A percentile compares a stretch with the other conserved stretches of the same genome.
Conservation (phyloP, 2,888 invertebrate genomes). For the Phorcus lineatus region DNA sequence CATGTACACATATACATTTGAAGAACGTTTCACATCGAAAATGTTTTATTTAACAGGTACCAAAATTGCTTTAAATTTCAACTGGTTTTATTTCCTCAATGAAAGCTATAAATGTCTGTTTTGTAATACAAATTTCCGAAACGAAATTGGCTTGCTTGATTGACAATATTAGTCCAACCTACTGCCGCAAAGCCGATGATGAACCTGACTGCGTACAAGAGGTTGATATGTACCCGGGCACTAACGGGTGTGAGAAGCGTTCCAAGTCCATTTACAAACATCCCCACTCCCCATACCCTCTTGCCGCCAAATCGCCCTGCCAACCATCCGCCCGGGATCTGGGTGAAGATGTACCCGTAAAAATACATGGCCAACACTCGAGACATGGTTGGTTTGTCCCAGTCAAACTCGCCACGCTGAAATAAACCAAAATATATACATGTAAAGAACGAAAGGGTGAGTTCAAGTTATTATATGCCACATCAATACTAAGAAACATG, state of each 20-base stretch:
- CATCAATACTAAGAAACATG: too few species aligned
- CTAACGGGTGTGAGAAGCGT: constrained; percentile 38
- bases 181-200: constrained; percentile 36
- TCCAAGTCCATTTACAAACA: constrained; percentile 44
- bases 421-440: constrained; percentile 69
- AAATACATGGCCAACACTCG: constrained; percentile 42
- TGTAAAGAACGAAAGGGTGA: too few species aligned
- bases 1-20: too few species aligned
- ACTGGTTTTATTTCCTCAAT: too few species aligned
- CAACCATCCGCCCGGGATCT: constrained; percentile 68
- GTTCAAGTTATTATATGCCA: too few species aligned
- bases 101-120: too few species aligned
- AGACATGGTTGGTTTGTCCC: constrained; percentile 36
- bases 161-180: background rate
- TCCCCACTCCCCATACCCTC: constrained; percentile 58
- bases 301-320: constrained; percentile 58
- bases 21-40: too few species aligned
- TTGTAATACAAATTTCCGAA: too few species aligned
- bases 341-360: constrained; percentile 69
- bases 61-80: too few species aligned
- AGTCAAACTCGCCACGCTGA: constrained; percentile 36
- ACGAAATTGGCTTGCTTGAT: too few species aligned
- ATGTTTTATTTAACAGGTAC: too few species aligned
- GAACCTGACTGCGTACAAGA: constrained; percentile 34
- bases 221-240: constrained; percentile 28